Conservation (phyloP, 2,797 vertebrate species). For the Melanotaenia parkinsoni region DNA sequence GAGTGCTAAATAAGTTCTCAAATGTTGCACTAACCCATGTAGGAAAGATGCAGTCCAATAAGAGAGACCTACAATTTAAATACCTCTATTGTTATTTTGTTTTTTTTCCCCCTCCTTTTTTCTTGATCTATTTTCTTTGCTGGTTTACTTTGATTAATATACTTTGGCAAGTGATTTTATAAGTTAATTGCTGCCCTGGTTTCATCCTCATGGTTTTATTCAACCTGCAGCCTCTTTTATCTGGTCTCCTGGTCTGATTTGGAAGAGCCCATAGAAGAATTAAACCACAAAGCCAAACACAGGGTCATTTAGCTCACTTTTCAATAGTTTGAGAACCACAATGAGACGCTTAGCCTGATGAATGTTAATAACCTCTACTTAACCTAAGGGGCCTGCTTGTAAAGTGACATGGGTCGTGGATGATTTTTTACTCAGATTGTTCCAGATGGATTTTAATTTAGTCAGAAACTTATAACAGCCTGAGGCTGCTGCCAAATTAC, state of each 20-base stretch:
- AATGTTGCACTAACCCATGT: conserved; percentile 61
- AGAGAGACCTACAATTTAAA: conserved; percentile 29
- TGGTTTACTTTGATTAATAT: conserved; percentile 30
- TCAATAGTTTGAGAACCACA: neutral
- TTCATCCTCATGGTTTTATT: conserved; percentile 29
- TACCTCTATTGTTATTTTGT: neutral
- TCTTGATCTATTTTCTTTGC: conserved; percentile 22
- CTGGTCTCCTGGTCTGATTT: conserved; percentile 26
- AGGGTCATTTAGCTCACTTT: conserved; percentile 4
- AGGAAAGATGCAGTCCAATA: conserved; percentile 53
- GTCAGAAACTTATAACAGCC: conserved; percentile 26
- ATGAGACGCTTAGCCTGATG: conserved; percentile 9
- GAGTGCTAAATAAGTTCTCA: conserved; percentile 54
- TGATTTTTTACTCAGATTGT: conserved; percentile 9
- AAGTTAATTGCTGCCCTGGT: conserved; percentile 41
- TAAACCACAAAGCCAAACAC: conserved; percentile 18
- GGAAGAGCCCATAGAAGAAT: conserved; percentile 41
- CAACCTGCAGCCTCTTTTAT: conserved; percentile 33
- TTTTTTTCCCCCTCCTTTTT: conserved; percentile 4
- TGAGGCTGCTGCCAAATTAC: conserved; percentile 2
- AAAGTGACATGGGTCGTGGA: conserved; percentile 20
- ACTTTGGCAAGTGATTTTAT: conserved; percentile 34
- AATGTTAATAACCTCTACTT: conserved; percentile 1
- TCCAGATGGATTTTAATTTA: conserved; percentile 19
- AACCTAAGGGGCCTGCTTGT: conserved; percentile 4